phyloP scores from a whole-genome alignment of 2,113 vertebrate genomes.

The Phylloscopus trochilus region DNA sequence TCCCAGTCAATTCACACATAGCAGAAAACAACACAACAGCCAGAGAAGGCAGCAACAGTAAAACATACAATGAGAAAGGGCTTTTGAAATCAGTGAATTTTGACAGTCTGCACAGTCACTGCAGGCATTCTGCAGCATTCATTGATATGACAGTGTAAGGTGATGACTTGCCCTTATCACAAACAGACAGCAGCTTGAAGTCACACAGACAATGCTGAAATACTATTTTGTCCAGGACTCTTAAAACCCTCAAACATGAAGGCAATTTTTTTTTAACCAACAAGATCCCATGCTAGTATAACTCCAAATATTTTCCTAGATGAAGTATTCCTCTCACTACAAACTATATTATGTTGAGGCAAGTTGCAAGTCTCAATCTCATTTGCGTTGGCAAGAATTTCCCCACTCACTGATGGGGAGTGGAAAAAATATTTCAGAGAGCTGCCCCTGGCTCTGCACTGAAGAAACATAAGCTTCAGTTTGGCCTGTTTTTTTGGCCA shows the following conservation, averaged over 20 bases:
- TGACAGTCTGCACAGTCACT: not conserved
- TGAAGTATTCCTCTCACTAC: not conserved
- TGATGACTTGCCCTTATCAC: conserved; percentile 37
- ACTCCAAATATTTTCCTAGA: not conserved
- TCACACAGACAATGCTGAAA: not conserved
- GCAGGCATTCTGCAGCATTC: not conserved
- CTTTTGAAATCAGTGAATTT: not conserved
- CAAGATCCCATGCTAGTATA: not conserved
- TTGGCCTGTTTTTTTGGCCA: conserved; percentile 8
- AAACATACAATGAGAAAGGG: not conserved
- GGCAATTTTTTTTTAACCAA: not conserved
- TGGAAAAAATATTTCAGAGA: conserved; percentile 36
- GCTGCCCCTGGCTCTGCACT: conserved; percentile 11
- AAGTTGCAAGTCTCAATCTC: conserved; percentile 42
- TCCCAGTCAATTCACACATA: not conserved
- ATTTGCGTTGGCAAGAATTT: conserved; percentile 31
- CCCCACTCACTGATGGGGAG: conserved; percentile 40
- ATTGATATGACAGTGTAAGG: not conserved
- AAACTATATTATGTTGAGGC: not conserved
- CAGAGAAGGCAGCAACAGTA: not conserved
- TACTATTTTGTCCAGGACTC: not conserved
- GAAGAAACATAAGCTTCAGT: conserved; percentile 38
- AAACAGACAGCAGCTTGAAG: not conserved
- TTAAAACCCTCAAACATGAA: not conserved
- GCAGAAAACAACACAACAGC: not conserved